Evolutionary conservation across 2,888 invertebrate species (phyloP).

Genomic region (Leuctra nigra): DNA sequence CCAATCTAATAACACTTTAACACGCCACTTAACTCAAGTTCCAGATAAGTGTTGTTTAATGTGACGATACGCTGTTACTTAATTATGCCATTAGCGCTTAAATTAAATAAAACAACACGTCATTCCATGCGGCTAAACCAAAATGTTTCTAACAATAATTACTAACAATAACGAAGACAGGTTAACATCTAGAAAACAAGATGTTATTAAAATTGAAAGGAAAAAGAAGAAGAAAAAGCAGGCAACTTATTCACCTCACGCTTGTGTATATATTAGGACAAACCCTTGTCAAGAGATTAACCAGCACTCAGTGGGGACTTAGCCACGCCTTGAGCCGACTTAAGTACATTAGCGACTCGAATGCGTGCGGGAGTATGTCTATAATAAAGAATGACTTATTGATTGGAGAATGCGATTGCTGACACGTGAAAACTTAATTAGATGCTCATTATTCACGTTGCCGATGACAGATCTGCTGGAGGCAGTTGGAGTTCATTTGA

Average conservation of each 20-base stretch:
- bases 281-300: too few species aligned
- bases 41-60: slow-evolving; percentile 3
- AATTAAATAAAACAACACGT: slow-evolving; percentile 27
- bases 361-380: neutral
- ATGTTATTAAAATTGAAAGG: too few species aligned
- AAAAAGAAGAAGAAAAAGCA: too few species aligned
- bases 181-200: neutral
- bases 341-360: neutral
- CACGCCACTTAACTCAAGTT: too few species aligned
- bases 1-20: too few species aligned
- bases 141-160: neutral
- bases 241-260: too few species aligned
- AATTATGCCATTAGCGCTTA: slow-evolving; percentile 29
- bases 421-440: neutral
- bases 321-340: neutral
- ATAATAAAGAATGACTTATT: neutral
- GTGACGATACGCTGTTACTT: slow-evolving; percentile 18
- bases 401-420: neutral
- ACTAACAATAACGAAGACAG: neutral
- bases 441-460: neutral
- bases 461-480: neutral
- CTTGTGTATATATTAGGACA: too few species aligned
- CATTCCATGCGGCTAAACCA: too few species aligned
- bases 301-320: too few species aligned
- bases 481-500: too few species aligned